These are phyloP conservation scores for Drosophila takahashii DNA, from an alignment of 1,140 invertebrate genomes.

Conservation along the genomic window DNA sequence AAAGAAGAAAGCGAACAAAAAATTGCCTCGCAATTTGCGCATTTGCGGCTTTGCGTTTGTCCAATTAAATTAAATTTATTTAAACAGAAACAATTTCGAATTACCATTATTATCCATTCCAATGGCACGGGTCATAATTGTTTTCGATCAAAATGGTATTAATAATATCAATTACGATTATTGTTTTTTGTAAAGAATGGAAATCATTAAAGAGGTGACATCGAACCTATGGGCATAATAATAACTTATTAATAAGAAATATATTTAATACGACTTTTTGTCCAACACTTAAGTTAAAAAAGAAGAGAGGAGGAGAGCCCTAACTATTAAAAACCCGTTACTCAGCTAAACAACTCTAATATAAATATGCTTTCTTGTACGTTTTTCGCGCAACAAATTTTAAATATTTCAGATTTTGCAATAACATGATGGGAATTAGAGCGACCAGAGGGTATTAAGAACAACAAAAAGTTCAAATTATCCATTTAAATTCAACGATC, in stretches of 20 bases:
- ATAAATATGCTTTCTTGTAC: too few relatives aligned
- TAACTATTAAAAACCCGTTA: too few relatives aligned
- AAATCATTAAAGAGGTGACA: constrained; percentile 29
- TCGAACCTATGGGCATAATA: constrained; percentile 26
- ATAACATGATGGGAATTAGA: too few relatives aligned
- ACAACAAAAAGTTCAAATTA: too few relatives aligned
- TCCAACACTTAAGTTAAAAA: too few relatives aligned
- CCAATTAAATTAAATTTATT: constrained; percentile 74
- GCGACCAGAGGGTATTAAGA: too few relatives aligned
- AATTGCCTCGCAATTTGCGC: constrained; percentile 55
- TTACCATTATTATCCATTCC: constrained; percentile 63
- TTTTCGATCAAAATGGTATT: constrained; percentile 63
- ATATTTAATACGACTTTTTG: background rate
- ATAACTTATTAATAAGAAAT: background rate
- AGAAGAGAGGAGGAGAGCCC: too few relatives aligned
- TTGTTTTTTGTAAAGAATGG: constrained; percentile 2
- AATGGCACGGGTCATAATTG: constrained; percentile 65
- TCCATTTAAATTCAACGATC: too few relatives aligned
- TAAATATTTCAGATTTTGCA: too few relatives aligned
- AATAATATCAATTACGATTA: constrained; percentile 68
- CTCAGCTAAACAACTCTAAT: too few relatives aligned
- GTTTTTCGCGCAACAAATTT: too few relatives aligned
- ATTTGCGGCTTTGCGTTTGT: constrained; percentile 66
- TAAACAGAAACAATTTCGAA: constrained; percentile 54
- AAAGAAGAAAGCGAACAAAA: constrained; percentile 5